Percentiles rank a stretch among this genome's conserved stretches.
Conservation (phyloP, 2,797 vertebrate species). For the Acrossocheilus fasciatus region DNA sequence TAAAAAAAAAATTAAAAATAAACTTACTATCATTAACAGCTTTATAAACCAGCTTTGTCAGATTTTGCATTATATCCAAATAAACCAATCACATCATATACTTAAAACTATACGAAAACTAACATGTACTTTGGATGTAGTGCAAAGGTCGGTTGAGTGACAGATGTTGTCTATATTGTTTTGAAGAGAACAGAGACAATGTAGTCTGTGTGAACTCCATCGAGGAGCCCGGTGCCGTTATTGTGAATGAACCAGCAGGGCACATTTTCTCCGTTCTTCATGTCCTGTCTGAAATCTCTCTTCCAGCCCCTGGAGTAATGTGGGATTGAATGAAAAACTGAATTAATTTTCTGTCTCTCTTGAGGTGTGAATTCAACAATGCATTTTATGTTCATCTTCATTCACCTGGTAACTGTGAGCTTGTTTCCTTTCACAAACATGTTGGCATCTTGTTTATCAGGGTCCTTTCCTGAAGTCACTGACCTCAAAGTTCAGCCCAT, state of each 20-base stretch:
- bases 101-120: not conserved
- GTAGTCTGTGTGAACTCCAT: conserved; percentile 85
- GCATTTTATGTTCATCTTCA: not conserved
- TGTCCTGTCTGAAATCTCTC: conserved; percentile 83
- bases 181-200: conserved; percentile 74
- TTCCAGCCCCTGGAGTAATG: conserved; percentile 83
- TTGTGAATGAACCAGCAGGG: conserved; percentile 89
- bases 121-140: not conserved
- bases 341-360: not conserved
- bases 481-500: conserved; percentile 83
- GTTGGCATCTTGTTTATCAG: conserved; percentile 81
- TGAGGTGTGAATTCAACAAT: not conserved
- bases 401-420: conserved; percentile 87
- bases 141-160: not conserved
- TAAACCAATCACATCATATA: not conserved
- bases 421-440: conserved; percentile 86
- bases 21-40: not conserved
- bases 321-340: not conserved
- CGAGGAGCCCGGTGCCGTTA: conserved; percentile 86
- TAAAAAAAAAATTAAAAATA: no score
- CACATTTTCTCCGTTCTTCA: conserved; percentile 70
- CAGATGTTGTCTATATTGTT: conserved; percentile 54
- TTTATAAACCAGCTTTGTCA: not conserved
- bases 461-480: conserved; percentile 73
- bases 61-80: not conserved